Evolutionary conservation across 2,113 vertebrate genomes (phyloP).

Genomic region (Psammodynastes pulverulentus): DNA sequence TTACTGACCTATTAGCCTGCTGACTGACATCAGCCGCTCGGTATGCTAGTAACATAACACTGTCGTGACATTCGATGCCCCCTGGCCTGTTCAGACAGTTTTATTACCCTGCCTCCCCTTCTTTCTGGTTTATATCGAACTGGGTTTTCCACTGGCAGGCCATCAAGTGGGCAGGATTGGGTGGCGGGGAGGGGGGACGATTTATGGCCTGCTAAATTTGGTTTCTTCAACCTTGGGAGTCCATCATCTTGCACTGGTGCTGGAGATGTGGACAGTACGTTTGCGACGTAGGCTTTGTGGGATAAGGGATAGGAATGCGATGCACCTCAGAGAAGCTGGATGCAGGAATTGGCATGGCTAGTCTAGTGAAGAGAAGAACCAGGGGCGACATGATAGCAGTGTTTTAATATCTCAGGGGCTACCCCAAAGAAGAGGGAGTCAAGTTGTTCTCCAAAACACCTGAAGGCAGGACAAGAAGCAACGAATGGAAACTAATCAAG

Average conservation of each 20-base stretch:
- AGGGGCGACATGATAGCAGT: no score
- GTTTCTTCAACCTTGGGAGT: slow-evolving; percentile 60
- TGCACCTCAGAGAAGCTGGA: neutral
- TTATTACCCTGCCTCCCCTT: slow-evolving; percentile 63
- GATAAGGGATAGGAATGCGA: neutral
- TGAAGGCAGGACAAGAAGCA: no score
- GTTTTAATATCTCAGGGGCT: no score
- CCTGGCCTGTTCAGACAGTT: slow-evolving; percentile 43
- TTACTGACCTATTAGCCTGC: slow-evolving; percentile 2
- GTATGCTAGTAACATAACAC: slow-evolving; percentile 62
- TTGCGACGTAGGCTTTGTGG: neutral
- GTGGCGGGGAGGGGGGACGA: slow-evolving; percentile 51
- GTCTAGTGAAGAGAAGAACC: no score
- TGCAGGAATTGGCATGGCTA: neutral
- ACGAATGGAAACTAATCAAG: no score
- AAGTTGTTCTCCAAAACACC: no score
- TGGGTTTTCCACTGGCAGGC: slow-evolving; percentile 68
- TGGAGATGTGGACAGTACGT: neutral
- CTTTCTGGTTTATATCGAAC: slow-evolving; percentile 59
- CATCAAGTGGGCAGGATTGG: slow-evolving; percentile 53
- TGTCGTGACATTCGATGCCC: slow-evolving; percentile 45
- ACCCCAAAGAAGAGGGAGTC: no score
- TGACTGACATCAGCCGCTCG: slow-evolving; percentile 43
- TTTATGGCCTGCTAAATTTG: slow-evolving; percentile 65
- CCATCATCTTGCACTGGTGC: slow-evolving; percentile 36